Evolutionary conservation across 1,140 invertebrate genomes (phyloP), one percentile per base, ranked within the genome.

Genomic region (Drosophila nasuta): DNA sequence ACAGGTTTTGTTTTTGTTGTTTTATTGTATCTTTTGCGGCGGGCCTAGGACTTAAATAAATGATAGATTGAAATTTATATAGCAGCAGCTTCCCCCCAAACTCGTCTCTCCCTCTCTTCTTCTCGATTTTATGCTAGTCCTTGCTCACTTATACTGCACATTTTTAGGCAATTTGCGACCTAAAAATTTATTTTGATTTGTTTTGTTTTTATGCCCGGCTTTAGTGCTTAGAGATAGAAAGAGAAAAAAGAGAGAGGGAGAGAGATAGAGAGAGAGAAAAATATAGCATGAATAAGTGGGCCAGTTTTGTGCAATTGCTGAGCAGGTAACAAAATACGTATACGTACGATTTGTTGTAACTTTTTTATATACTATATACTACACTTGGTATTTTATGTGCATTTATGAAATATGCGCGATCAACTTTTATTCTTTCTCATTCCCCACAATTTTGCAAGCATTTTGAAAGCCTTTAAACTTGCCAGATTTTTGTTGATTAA

Each of bases 11-110:
- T 43, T 65, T 57, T 33, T 58, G 30, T 25, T 56, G 20, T 25
- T 69, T 56, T 69, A 41, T 60, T 70, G 56, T 77, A 25, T 60
- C 71, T 56, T 70, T 28, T 75, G 45, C 78, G 46, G 64, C 30
- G 54, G 85, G 77, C 85, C 85, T 88, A 88, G 83, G 83, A 88
- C 83, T 88, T 88, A 77, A 88, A 88, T 88, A 88, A 88, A 88
- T 88, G 85, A 88, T 88, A 88, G 85, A 88, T 88, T 88, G 85
- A 88, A 88, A 88, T 88, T 81, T 88, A 88, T 88, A 89, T 89
- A 75, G 77, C 82, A 76, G 71, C 63, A 77, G 79, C 60, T 28
- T 4, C 52, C 11, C 46, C 2, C 28, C 5, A 38, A 35, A 28
- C 41, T 4, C 8, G 7, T 5, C 11, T 5, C 11, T 5, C n/a